phyloP scores from a whole-genome alignment of 1,140 invertebrate species.

The Heliconius hermathena region DNA sequence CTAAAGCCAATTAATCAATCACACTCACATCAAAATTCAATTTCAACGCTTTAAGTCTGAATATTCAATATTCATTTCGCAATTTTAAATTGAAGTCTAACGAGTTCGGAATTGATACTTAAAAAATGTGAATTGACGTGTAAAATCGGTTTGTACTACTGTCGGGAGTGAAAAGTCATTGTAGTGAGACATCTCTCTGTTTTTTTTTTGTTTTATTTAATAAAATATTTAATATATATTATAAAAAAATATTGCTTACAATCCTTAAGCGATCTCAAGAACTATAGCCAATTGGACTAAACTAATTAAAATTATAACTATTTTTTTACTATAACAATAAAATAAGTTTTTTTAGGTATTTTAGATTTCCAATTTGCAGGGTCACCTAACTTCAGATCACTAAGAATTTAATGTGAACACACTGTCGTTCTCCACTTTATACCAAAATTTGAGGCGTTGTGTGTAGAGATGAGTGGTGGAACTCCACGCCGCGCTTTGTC shows the following conservation, averaged over 20 bases:
- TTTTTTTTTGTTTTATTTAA: too few species aligned
- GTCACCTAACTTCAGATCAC: too few species aligned
- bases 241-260: neutral
- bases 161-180: neutral
- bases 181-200: neutral
- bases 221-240: neutral
- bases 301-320: too few species aligned
- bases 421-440: too few species aligned
- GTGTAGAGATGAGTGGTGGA: too few species aligned
- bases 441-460: too few species aligned
- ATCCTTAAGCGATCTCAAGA: neutral
- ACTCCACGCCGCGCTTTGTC: too few species aligned
- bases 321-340: too few species aligned
- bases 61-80: conserved; percentile 23
- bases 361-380: too few species aligned
- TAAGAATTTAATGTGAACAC: too few species aligned
- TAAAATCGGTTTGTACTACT: neutral
- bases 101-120: conserved; percentile 13
- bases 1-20: conserved; percentile 19
- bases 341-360: too few species aligned
- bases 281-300: neutral
- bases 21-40: conserved; percentile 17
- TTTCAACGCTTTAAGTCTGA: conserved; percentile 10
- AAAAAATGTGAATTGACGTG: conserved; percentile 10
- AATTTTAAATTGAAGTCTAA: conserved; percentile 22